Evolutionary conservation across 2,888 invertebrate genomes (phyloP), one percentile per base, ranked within the genome.

Genomic region (Bellardia bayeri): DNA sequence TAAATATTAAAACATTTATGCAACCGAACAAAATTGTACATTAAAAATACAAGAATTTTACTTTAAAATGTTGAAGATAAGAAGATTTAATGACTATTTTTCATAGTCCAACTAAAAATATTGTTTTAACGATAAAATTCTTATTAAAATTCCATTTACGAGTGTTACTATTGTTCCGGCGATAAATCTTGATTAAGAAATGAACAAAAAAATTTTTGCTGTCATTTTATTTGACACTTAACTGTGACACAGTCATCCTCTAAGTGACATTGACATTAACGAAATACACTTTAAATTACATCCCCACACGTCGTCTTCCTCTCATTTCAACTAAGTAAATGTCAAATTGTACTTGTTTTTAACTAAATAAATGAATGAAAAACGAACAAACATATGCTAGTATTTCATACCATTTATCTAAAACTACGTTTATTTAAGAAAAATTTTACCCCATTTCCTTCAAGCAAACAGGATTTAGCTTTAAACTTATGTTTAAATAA

Each of bases 211-310:
- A 42, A 74, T 72, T 66, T 74, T 30, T 45, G 14, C 56, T 75
- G 82, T 61, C 79, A 68, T 69, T 79, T 74, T 74, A 64, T 64
- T 82, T 86, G 79, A 74, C 82, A 86, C 66, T 86, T 86, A 68
- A 58, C 45, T 14, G 30, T 76, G 56, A 74, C 66, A 58, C 16
- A 61, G 78, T 74, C 78, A 75, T 45, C 23, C 8, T 66, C n/a
- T 68, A 78, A 74, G 66, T 82, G 78, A 63, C 86, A 86, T n/a
- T 37, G 58, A 61, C 58, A 82, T 33, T 23, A 49, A 82, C 7
- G 4, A 56, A 56, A 49, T 74, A 37, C n/a, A 63, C 51, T 45
- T n/a, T 5, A 79, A 74, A 37, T 23, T 7, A 45, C 56, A 37
- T 13, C 16, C 66, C 16, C 23, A 23, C 30, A 7, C 23, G 23